Evolutionary conservation across 2,113 vertebrate genomes (phyloP).

Genomic region (Ophthalmotilapia sp.): DNA sequence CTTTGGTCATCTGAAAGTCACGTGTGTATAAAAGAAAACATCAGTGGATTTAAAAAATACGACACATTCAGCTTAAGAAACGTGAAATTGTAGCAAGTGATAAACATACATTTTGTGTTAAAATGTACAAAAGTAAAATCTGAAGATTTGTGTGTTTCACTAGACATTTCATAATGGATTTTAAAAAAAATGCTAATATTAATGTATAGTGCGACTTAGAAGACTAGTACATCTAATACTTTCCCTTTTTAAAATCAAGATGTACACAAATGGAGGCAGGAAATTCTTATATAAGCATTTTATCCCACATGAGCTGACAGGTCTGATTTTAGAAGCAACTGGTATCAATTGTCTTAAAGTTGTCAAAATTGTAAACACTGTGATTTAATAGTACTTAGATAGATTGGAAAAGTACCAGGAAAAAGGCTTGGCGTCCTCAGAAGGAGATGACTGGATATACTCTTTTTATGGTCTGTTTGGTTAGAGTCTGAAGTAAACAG

Average conservation of each 20-base stretch:
- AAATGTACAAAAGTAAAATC: neutral
- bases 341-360: neutral
- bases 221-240: neutral
- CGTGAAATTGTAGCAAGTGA: neutral
- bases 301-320: neutral
- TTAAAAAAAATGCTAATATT: neutral
- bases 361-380: neutral
- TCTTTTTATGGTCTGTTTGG: neutral
- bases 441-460: neutral
- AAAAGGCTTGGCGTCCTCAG: neutral
- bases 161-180: neutral
- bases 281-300: neutral
- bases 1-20: neutral
- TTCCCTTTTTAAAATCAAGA: neutral
- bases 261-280: neutral
- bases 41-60: neutral
- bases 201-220: neutral
- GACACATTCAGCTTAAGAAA: neutral
- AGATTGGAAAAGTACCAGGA: neutral
- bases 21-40: neutral
- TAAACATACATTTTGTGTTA: neutral
- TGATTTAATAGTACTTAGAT: neutral
- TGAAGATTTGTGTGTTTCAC: neutral
- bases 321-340: neutral
- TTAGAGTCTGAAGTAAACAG: neutral